These are phyloP conservation scores for Characodon lateralis DNA, from an alignment of 2,797 vertebrate species.

Conservation along the genomic window DNA sequence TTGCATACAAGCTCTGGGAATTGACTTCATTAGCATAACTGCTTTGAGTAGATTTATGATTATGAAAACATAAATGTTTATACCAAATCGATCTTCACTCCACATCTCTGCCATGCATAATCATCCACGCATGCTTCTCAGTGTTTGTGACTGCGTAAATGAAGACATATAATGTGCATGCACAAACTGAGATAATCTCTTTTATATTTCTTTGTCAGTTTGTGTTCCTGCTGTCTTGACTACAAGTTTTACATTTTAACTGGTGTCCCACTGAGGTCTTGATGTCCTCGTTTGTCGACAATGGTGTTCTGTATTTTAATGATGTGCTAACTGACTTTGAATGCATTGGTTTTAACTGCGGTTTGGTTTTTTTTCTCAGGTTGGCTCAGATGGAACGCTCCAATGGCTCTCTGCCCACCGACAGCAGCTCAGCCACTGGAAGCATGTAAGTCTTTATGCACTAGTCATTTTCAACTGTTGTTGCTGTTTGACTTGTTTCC, in stretches of 20 bases:
- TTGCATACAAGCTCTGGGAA: conserved; percentile 35
- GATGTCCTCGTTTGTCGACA: conserved; percentile 20
- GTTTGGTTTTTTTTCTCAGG: conserved; percentile 71
- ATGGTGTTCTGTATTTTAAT: conserved; percentile 34
- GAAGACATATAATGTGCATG: neutral
- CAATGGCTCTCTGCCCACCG: conserved; percentile 93
- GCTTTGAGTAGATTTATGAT: conserved; percentile 18
- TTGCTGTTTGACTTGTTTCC: neutral
- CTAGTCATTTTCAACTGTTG: neutral
- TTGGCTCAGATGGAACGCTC: conserved; percentile 96
- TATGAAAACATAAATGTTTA: conserved; percentile 22
- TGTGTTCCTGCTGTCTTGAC: conserved; percentile 6
- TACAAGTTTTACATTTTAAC: conserved; percentile 27
- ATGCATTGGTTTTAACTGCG: conserved; percentile 12
- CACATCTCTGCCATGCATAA: neutral
- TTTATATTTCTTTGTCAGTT: conserved; percentile 25
- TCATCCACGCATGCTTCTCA: neutral
- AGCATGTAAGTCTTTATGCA: conserved; percentile 87
- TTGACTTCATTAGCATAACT: conserved; percentile 40
- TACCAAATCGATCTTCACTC: neutral
- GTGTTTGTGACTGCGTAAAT: neutral
- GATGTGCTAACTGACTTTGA: conserved; percentile 17
- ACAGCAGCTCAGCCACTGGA: conserved; percentile 95
- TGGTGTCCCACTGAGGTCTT: conserved; percentile 12
- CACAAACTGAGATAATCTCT: neutral